Conservation (phyloP, 2,888 invertebrate genomes). For the Trichopoda pennipes region DNA sequence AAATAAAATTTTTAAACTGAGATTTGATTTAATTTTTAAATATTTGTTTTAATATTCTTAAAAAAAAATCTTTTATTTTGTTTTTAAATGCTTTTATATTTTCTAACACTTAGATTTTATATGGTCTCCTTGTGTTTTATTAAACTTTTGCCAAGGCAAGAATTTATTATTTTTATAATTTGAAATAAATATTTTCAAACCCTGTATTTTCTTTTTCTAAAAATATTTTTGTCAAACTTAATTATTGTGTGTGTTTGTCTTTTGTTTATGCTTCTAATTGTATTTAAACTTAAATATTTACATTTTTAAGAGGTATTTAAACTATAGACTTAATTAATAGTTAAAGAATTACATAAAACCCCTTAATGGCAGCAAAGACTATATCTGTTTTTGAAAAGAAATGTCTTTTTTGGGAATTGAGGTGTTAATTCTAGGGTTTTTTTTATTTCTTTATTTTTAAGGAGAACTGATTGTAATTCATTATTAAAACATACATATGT, state of each 20-base stretch:
- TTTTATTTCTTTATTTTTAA: constrained; percentile 31
- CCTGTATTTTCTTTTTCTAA: constrained; percentile 27
- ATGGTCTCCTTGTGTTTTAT: no score
- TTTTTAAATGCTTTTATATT: no score
- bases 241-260: not conserved
- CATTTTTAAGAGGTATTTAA: constrained; percentile 28
- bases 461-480: constrained; percentile 50
- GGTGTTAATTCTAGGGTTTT: constrained; percentile 38
- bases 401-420: constrained; percentile 6
- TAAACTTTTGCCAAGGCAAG: no score
- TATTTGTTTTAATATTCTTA: no score
- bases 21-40: no score
- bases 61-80: no score
- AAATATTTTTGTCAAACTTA: constrained; percentile 17
- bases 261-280: not conserved
- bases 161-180: no score
- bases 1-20: no score
- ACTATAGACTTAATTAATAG: constrained; percentile 13
- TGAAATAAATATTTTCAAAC: constrained; percentile 9
- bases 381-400: constrained; percentile 30
- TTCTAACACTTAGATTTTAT: no score
- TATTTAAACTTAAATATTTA: constrained; percentile 9
- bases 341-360: not conserved
- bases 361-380: constrained; percentile 33
- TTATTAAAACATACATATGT: constrained; percentile 13